A percentile compares a stretch with the other conserved stretches of the same genome.
Evolutionary conservation across 2,888 invertebrate species (phyloP).

Genomic region (Pogonocherus hispidulus): DNA sequence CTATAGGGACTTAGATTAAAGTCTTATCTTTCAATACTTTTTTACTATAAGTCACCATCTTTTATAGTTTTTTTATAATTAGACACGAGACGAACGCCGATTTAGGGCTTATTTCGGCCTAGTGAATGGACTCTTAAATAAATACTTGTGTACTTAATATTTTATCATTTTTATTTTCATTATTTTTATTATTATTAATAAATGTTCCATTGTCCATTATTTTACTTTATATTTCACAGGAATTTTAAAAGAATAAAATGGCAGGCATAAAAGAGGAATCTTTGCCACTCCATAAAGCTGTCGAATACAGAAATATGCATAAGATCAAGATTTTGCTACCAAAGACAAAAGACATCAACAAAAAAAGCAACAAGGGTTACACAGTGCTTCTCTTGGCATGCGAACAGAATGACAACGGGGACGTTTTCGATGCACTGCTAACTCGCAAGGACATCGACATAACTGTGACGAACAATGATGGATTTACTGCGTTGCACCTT

Average conservation of each 20-base stretch:
- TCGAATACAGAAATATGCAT: constrained; percentile 23
- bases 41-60: no score
- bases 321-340: constrained; percentile 32
- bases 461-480: constrained; percentile 12
- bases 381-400: constrained; percentile 31
- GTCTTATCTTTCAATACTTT: no score
- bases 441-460: constrained; percentile 21
- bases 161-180: no score
- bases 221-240: background rate
- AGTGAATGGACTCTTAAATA: no score
- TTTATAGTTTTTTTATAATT: no score
- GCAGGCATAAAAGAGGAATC: background rate
- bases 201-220: no score
- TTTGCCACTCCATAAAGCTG: constrained; percentile 26
- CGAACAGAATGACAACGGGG: constrained; percentile 19
- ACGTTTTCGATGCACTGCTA: constrained; percentile 25
- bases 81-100: no score
- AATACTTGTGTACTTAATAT: no score
- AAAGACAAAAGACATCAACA: constrained; percentile 19
- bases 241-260: background rate
- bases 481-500: constrained; percentile 23
- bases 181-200: no score
- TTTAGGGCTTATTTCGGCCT: no score
- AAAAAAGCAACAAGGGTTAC: constrained; percentile 25
- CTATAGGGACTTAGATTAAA: no score